Percentiles rank a stretch among this genome's conserved stretches.
These are phyloP conservation scores for Anthopleura xanthogrammica DNA, from an alignment of 92 coral and sea anemone species.

Conservation along the genomic window DNA sequence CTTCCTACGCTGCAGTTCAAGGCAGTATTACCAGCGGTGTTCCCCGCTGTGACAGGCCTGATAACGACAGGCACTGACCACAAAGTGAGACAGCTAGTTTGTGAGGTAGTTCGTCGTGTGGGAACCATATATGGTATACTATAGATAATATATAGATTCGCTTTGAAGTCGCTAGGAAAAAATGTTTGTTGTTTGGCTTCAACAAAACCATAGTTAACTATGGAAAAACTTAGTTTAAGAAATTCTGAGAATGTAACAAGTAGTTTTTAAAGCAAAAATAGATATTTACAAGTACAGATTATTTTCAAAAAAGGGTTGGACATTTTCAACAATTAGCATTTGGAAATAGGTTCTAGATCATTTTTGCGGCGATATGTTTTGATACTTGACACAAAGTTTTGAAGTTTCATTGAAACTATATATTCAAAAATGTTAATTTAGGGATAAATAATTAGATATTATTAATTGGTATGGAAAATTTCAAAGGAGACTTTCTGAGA, in stretches of 20 bases:
- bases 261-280: neutral
- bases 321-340: neutral
- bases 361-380: neutral
- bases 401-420: neutral
- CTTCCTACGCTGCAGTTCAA: conserved; percentile 99
- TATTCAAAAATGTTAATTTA: neutral
- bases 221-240: neutral
- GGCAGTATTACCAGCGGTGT: conserved; percentile 98
- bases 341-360: neutral
- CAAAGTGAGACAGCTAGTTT: conserved; percentile 91
- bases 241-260: neutral
- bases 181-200: neutral
- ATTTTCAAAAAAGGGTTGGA: neutral
- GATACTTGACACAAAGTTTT: neutral
- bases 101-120: conserved; percentile 87
- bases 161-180: neutral
- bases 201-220: neutral
- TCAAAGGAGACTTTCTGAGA: neutral
- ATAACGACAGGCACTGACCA: conserved; percentile 89
- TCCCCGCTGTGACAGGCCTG: conserved; percentile 94
- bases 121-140: conserved; percentile 96
- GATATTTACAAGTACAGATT: neutral
- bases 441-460: conserved; percentile 3
- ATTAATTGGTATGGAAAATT: neutral
- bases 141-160: conserved; percentile 27